Base-by-base conservation (phyloP, 1,140 invertebrate species). In the Apis mellifera region DNA sequence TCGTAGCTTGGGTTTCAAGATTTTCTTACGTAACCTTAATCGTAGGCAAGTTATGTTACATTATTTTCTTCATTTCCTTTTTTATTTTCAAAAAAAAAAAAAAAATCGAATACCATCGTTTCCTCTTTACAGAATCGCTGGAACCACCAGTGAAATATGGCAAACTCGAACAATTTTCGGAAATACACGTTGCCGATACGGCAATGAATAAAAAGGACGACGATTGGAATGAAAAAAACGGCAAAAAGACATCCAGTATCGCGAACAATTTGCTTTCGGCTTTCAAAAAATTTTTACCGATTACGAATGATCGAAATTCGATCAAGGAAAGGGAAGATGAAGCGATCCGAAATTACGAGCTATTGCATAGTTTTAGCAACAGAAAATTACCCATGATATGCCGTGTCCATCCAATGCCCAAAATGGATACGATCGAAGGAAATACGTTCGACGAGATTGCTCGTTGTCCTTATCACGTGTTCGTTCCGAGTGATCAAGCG, bases 1-100 rank as follows among this genome's bases (percentile, higher is more conserved):
- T 94, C 17, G 84, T 94, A 21, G 86, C 92, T 19, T 94, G 93
- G 92, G 84, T 94, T 4, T 94, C 94, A 0, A 94, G 92, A 83
- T 90, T 87, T 76, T 89, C 89, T 23, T 89, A 82, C 11, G 89
- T 93, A 5, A 90, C 89, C 60, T 78, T 94, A 57, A 82, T 86
- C n/a, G 86, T 92, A 60, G 92, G 93, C 91, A 84, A 90, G 90
- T 42, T 42, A 0, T 15, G 9, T 50, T 7, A 17, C 2, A n/a
- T 15, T 3, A 42, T 42, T 42, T 42, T 42, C 32, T 42, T 42
- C 32, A 42, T 42, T 42, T 42, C 0, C 0, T 42, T 1, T 42
- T 42, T 0, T 42, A 42, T 42, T 42, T 42, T 4, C n/a, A n/a
- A 32, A 42, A 42, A 42, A 42, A 42, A 42, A 42, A 42, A 42